Conservation (phyloP, 2,888 invertebrate species). For the Fissipunctia ypsillon region DNA sequence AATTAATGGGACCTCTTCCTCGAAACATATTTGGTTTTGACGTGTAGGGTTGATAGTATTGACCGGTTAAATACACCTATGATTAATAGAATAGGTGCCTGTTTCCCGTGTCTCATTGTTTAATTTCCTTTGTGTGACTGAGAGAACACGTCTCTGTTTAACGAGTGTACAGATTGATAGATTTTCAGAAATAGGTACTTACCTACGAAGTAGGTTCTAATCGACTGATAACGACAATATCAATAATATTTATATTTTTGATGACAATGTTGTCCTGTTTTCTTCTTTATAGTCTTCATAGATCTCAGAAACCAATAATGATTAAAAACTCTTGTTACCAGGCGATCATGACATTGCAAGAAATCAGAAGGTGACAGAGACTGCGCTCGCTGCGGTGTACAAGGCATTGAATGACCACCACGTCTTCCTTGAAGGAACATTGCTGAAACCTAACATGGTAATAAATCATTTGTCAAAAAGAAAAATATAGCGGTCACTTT, state of each 20-base stretch:
- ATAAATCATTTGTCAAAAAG: not conserved
- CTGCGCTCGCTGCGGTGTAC: slow-evolving; percentile 97
- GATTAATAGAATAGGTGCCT: slow-evolving; percentile 1
- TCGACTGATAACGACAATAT: not conserved
- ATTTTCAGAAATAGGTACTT: not conserved
- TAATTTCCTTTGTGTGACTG: slow-evolving; percentile 12
- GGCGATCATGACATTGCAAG: slow-evolving; percentile 96
- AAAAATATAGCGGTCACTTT: not conserved
- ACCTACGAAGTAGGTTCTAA: not conserved
- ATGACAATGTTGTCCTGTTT: not conserved
- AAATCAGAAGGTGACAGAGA: slow-evolving; percentile 97
- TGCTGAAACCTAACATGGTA: slow-evolving; percentile 99
- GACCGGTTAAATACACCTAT: not conserved
- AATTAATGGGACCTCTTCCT: not conserved
- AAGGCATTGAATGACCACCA: slow-evolving; percentile 98
- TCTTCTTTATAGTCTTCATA: not conserved
- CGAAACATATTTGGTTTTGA: not conserved
- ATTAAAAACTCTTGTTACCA: slow-evolving; percentile 61
- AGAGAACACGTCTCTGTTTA: not conserved
- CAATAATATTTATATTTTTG: not conserved
- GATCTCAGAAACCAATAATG: not conserved
- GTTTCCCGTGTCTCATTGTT: not conserved
- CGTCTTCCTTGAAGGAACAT: slow-evolving; percentile 98
- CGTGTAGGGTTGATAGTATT: not conserved
- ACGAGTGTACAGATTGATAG: not conserved